Evolutionary conservation across 2,113 vertebrate genomes (phyloP).

Genomic region (Podarcis muralis): DNA sequence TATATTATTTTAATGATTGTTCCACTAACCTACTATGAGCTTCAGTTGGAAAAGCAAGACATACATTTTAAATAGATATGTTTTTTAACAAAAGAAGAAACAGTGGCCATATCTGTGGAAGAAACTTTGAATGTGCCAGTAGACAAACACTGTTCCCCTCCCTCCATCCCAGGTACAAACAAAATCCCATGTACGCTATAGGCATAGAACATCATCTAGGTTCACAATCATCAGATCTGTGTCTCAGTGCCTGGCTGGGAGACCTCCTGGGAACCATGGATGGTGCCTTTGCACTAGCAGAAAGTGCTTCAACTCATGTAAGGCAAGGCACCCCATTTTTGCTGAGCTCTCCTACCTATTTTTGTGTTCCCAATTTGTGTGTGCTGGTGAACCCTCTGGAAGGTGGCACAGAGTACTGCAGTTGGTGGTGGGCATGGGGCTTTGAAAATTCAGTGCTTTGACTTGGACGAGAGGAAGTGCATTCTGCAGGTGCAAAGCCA

Average conservation of each 20-base stretch:
- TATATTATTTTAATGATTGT: neutral
- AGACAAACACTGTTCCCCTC: neutral
- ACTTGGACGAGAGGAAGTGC: no score
- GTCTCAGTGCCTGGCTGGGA: neutral
- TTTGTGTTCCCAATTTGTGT: no score
- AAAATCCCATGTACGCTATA: neutral
- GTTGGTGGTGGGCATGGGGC: no score
- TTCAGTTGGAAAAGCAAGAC: neutral
- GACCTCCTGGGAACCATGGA: neutral
- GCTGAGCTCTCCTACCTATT: neutral
- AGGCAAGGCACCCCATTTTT: neutral
- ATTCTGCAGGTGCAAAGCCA: no score
- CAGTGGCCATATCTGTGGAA: neutral
- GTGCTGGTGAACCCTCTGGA: no score
- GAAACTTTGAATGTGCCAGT: neutral
- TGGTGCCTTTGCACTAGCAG: neutral
- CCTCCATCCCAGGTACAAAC: neutral
- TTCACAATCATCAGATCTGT: neutral
- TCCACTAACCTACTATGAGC: neutral
- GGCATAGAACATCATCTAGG: neutral
- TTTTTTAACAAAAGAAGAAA: neutral
- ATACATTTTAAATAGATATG: neutral
- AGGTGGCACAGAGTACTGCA: no score
- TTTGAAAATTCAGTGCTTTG: no score
- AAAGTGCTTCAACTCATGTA: neutral